These are phyloP conservation scores for Plusia festucae DNA, from an alignment of 2,888 invertebrate genomes.

Conservation along the genomic window DNA sequence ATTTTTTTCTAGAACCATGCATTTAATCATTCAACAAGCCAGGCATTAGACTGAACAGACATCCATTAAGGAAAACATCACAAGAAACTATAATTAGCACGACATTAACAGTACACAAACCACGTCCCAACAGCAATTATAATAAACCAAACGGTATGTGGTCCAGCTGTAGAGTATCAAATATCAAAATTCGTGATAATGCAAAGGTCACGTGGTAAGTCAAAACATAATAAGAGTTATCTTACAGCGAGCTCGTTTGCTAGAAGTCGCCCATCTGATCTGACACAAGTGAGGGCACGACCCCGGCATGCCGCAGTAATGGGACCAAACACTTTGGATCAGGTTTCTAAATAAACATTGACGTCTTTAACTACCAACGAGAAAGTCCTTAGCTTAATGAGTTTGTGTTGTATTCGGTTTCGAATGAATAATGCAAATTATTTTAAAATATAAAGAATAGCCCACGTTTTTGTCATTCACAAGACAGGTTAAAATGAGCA, in stretches of 20 bases:
- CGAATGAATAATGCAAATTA: slow-evolving; percentile 26
- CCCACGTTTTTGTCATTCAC: background rate
- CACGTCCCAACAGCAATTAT: slow-evolving; percentile 7
- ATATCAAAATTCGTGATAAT: slow-evolving; percentile 73
- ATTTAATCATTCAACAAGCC: background rate
- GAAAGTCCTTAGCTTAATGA: slow-evolving; percentile 37
- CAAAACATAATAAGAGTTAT: slow-evolving; percentile 76
- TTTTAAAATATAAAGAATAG: slow-evolving; percentile 6
- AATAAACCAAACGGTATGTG: slow-evolving; percentile 43
- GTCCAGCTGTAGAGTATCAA: slow-evolving; percentile 71
- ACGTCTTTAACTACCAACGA: slow-evolving; percentile 39
- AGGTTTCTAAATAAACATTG: slow-evolving; percentile 63
- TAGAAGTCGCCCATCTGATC: slow-evolving; percentile 79
- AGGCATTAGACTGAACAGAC: background rate
- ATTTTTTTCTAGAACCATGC: background rate
- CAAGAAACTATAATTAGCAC: slow-evolving; percentile 12
- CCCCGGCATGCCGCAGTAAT: slow-evolving; percentile 59
- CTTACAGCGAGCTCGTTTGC: slow-evolving; percentile 69
- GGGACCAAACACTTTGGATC: slow-evolving; percentile 58
- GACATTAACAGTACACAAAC: background rate
- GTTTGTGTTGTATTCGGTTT: slow-evolving; percentile 32
- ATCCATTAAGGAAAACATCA: slow-evolving; percentile 11
- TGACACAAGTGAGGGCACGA: slow-evolving; percentile 61
- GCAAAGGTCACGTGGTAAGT: slow-evolving; percentile 71
- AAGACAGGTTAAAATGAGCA: slow-evolving; percentile 8